These are phyloP conservation scores for Pteronura brasiliensis DNA, from an alignment of 2,113 vertebrate genomes.

Conservation along the genomic window DNA sequence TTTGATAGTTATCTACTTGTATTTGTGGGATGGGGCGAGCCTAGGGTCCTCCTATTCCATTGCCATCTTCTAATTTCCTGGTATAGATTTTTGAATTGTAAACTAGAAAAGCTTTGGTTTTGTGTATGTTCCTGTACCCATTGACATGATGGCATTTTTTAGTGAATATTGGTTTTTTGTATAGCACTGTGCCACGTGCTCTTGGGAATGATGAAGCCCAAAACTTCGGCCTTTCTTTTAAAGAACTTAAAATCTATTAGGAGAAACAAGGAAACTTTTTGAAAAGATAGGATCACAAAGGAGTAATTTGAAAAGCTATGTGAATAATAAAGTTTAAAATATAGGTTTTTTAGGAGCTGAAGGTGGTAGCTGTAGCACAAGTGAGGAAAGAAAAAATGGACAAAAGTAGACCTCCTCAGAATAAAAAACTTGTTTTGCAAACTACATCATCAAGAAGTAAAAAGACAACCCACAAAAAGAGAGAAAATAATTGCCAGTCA, in stretches of 20 bases:
- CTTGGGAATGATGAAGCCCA: neutral
- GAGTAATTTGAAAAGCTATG: neutral
- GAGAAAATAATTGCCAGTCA: neutral
- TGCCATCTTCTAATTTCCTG: neutral
- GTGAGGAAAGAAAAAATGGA: neutral
- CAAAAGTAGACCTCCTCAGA: neutral
- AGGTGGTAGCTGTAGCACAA: neutral
- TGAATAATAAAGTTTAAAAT: neutral
- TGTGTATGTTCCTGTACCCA: neutral
- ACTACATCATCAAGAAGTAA: neutral
- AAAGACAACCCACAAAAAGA: neutral
- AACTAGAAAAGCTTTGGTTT: neutral
- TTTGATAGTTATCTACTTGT: neutral
- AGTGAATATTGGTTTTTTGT: neutral
- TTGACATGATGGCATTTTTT: neutral
- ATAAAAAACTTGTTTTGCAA: neutral
- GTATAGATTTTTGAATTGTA: slow-evolving; percentile 24
- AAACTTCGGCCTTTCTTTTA: neutral
- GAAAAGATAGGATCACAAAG: neutral
- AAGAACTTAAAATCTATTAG: neutral
- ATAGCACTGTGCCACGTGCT: neutral
- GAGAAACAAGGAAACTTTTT: neutral
- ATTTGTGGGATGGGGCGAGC: neutral
- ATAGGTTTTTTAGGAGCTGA: neutral
- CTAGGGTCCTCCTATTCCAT: neutral